Percentiles rank a stretch among this genome's conserved stretches.
Evolutionary conservation across 1,140 invertebrate genomes (phyloP).

Genomic region (Tetramorium simillimum): DNA sequence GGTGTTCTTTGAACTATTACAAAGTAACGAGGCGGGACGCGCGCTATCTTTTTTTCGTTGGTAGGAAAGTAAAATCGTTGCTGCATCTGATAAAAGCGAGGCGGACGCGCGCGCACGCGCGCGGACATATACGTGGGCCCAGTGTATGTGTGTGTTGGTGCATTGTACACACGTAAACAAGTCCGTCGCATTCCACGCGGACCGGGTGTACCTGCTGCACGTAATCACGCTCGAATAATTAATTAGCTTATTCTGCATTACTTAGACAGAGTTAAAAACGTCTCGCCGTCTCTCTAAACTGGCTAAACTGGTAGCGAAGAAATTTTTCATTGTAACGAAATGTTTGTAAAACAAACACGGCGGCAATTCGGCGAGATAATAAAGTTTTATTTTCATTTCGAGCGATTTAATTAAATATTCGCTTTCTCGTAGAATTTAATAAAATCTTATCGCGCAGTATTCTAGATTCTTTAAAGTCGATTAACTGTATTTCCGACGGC

Average conservation of each 20-base stretch:
- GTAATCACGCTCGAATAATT: constrained; percentile 62
- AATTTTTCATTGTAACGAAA: constrained; percentile 16
- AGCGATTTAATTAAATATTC: constrained; percentile 46
- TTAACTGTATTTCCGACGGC: background rate
- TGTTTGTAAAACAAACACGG: background rate
- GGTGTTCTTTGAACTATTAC: constrained; percentile 56
- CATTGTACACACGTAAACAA: constrained; percentile 13
- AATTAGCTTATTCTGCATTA: constrained; percentile 56
- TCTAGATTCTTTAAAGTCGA: constrained; percentile 26
- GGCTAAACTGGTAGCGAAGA: constrained; percentile 39
- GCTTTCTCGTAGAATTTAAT: constrained; percentile 29
- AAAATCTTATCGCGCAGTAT: constrained; percentile 12
- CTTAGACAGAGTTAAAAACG: constrained; percentile 51
- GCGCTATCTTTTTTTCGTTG: constrained; percentile 37
- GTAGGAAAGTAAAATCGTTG: constrained; percentile 58
- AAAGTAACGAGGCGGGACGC: constrained; percentile 44
- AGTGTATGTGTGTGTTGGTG: background rate
- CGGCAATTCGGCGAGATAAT: background rate
- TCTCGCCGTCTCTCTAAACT: constrained; percentile 34
- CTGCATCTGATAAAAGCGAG: constrained; percentile 49
- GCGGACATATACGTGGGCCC: too few relatives aligned
- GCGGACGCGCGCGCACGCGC: background rate
- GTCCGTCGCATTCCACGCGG: constrained; percentile 48
- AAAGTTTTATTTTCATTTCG: constrained; percentile 34
- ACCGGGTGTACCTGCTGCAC: constrained; percentile 43